A percentile compares a stretch with the other conserved stretches of the same genome.
phyloP scores from a whole-genome alignment of 2,797 vertebrate genomes.

The Poecilia velifera region DNA sequence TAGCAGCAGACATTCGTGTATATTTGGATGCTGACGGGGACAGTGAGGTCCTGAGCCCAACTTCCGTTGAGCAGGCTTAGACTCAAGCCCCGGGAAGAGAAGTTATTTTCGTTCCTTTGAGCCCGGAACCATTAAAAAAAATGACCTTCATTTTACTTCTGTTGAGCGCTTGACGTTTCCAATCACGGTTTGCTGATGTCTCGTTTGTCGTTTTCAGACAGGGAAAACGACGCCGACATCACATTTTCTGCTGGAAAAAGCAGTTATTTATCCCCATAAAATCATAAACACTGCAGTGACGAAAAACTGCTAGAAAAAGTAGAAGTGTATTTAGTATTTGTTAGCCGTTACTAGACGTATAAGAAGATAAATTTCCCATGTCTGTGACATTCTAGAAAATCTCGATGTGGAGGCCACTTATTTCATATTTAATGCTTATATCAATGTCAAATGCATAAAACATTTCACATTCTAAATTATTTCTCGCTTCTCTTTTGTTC shows the following conservation, averaged over 20 bases:
- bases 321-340: neutral
- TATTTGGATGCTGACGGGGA: slow-evolving; percentile 4
- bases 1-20: neutral
- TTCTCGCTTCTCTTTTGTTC: neutral
- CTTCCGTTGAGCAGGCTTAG: neutral
- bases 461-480: slow-evolving; percentile 26
- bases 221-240: neutral
- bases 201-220: neutral
- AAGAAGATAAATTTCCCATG: neutral
- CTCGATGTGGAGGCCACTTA: neutral
- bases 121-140: neutral
- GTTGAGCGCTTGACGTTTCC: neutral
- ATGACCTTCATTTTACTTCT: slow-evolving; percentile 14
- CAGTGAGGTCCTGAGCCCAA: neutral
- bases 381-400: slow-evolving; percentile 17
- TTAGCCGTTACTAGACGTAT: neutral
- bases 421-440: slow-evolving; percentile 27
- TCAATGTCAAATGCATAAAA: slow-evolving; percentile 33
- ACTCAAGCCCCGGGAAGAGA: neutral
- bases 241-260: neutral
- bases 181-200: neutral
- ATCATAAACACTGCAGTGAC: neutral
- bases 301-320: neutral
- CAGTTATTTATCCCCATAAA: neutral
- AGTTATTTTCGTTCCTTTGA: neutral